Percentiles rank a stretch among this genome's conserved stretches.
Conservation (phyloP, 2,888 invertebrate genomes). For the Gryllus longicercus region DNA sequence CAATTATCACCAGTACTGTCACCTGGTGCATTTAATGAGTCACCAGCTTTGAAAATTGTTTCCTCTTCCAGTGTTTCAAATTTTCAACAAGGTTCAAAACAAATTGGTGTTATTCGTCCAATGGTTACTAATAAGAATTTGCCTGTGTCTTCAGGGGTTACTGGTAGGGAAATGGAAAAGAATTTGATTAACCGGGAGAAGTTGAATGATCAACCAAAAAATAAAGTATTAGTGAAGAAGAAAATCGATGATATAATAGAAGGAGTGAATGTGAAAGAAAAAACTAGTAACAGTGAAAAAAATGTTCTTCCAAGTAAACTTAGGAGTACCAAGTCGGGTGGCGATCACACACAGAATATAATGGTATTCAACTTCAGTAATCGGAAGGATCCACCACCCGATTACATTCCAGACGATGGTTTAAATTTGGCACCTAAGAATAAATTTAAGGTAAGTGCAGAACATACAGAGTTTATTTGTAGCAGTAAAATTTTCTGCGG, state of each 20-base stretch:
- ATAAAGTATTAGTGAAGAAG: constrained; percentile 42
- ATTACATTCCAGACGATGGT: constrained; percentile 89
- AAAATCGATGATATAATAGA: constrained; percentile 29
- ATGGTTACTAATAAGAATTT: constrained; percentile 41
- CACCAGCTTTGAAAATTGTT: background rate
- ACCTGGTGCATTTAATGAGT: constrained; percentile 11
- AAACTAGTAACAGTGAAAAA: constrained; percentile 24
- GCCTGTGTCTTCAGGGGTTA: constrained; percentile 39
- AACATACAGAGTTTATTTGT: too few relatives aligned
- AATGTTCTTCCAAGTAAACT: background rate
- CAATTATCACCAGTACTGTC: constrained; percentile 30
- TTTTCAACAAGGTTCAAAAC: constrained; percentile 44
- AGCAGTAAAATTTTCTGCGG: too few relatives aligned
- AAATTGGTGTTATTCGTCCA: constrained; percentile 54
- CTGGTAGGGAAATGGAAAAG: constrained; percentile 63
- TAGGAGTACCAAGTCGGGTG: background rate
- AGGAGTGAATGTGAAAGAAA: constrained; percentile 32
- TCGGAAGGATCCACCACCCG: constrained; percentile 75
- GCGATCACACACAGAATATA: constrained; percentile 19
- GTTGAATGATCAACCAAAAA: constrained; percentile 53
- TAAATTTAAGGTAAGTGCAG: background rate
- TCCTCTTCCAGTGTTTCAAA: constrained; percentile 25
- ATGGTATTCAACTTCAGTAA: constrained; percentile 76
- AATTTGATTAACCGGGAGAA: constrained; percentile 66
- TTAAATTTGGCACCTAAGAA: constrained; percentile 44